Conservation (phyloP, 1,140 invertebrate species). For the Drosophila nebulosa region DNA sequence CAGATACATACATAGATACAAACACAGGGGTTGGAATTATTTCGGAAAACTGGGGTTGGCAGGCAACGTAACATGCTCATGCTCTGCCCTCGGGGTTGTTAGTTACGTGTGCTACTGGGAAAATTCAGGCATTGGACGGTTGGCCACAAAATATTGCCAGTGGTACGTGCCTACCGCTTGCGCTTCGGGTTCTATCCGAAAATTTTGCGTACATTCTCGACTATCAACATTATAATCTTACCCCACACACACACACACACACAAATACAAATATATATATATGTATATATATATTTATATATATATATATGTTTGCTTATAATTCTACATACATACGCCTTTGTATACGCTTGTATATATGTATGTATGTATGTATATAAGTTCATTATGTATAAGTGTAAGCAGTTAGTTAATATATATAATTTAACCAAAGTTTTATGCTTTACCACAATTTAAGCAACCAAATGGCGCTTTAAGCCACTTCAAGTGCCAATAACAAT, state of each 20-base stretch:
- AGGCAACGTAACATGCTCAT: conserved; percentile 33
- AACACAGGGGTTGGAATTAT: conserved; percentile 37
- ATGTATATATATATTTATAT: conserved; percentile 27
- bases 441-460: neutral
- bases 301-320: neutral
- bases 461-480: neutral
- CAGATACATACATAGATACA: conserved; percentile 4
- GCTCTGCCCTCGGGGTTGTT: conserved; percentile 70
- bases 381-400: neutral
- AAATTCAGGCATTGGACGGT: conserved; percentile 69
- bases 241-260: too few relatives aligned
- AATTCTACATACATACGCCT: conserved; percentile 23
- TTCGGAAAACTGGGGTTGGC: conserved; percentile 65
- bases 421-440: neutral
- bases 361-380: neutral
- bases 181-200: conserved; percentile 44
- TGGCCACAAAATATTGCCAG: conserved; percentile 47
- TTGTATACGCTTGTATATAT: conserved; percentile 9
- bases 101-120: conserved; percentile 78
- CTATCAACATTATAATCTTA: conserved; percentile 35
- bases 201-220: conserved; percentile 24
- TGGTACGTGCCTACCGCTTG: conserved; percentile 62
- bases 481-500: neutral
- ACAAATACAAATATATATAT: too few relatives aligned
- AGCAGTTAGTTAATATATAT: neutral